Evolutionary conservation across 35 echinoderm and acorn worm genomes (phyloP).

Genomic region (Anneissia japonica): DNA sequence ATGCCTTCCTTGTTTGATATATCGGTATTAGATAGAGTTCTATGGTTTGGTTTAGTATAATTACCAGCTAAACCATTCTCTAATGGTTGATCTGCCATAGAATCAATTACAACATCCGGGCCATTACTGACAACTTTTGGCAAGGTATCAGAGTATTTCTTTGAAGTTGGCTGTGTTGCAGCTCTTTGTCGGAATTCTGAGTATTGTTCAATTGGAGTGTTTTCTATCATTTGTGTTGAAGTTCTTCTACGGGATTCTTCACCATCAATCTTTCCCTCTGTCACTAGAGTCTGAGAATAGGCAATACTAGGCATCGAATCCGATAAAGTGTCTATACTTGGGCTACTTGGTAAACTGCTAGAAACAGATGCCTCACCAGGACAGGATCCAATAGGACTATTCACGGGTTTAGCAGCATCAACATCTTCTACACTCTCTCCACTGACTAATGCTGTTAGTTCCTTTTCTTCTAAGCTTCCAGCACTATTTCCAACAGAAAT

Average conservation of each 20-base stretch:
- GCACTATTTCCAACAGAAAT: neutral
- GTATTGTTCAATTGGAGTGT: neutral
- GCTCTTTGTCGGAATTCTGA: neutral
- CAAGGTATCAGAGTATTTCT: neutral
- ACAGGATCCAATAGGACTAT: neutral
- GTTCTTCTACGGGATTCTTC: neutral
- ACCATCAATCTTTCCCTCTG: neutral
- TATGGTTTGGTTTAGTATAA: neutral
- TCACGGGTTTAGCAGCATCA: neutral
- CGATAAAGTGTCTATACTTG: neutral
- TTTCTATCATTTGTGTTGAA: neutral
- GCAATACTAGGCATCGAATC: neutral
- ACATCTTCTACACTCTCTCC: conserved; percentile 8
- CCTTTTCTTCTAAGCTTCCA: neutral
- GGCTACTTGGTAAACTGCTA: neutral
- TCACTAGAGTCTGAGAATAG: neutral
- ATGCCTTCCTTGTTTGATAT: neutral
- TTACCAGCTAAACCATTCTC: no score
- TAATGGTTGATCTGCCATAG: neutral
- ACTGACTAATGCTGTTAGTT: neutral
- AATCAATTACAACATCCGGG: neutral
- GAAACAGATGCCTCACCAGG: neutral
- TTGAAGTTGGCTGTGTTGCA: neutral
- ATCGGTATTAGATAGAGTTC: neutral
- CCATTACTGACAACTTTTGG: neutral